Evolutionary conservation across 2,113 vertebrate genomes (phyloP).

Genomic region (Mormoops blainvillei): DNA sequence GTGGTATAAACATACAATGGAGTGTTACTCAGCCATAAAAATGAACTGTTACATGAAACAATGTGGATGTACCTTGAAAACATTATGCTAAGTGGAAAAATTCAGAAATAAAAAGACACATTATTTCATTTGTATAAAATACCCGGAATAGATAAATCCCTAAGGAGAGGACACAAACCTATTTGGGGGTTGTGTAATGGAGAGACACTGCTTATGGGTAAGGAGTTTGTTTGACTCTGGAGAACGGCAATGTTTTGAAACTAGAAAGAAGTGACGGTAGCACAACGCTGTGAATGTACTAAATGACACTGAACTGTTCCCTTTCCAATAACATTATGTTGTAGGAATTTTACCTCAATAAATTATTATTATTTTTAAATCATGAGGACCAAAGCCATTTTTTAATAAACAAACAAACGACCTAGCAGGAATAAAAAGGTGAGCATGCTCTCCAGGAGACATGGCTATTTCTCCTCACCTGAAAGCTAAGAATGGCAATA

Average conservation of each 20-base stretch:
- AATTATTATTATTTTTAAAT: not conserved
- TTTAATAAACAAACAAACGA: not conserved
- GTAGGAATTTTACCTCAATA: not conserved
- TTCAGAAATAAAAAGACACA: not conserved
- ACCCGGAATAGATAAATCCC: not conserved
- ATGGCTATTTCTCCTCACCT: not conserved
- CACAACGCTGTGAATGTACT: not conserved
- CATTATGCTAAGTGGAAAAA: not conserved
- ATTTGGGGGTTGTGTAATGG: accelerated
- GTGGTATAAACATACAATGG: not conserved
- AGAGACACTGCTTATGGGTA: not conserved
- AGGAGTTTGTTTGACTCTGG: not conserved
- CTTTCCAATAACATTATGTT: not conserved
- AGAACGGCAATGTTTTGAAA: not conserved
- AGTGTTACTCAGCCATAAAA: not conserved
- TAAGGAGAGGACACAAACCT: not conserved
- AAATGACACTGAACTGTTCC: not conserved
- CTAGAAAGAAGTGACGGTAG: not conserved
- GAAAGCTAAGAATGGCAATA: not conserved
- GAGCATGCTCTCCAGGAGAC: not conserved
- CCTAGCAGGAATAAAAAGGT: not conserved
- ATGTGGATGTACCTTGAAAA: not conserved
- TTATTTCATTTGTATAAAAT: not conserved
- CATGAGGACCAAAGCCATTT: not conserved
- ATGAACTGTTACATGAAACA: not conserved